Evolutionary conservation across 2,113 vertebrate species (phyloP), one percentile per base, ranked within the genome.

Genomic region (Cyprinodon variegatus): DNA sequence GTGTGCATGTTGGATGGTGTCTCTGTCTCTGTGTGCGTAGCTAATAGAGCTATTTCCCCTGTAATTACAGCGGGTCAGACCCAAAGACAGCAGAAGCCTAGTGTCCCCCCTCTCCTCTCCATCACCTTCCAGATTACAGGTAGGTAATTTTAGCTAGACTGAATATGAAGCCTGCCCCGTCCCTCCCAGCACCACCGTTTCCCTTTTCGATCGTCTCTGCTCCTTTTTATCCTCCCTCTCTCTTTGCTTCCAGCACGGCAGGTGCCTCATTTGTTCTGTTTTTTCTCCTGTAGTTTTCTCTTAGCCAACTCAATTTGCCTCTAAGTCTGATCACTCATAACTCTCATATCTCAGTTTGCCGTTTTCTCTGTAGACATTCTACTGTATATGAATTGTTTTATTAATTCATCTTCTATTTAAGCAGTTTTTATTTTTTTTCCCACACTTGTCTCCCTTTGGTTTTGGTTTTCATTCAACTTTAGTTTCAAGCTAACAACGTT

Each of bases 101-200:
- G 94, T 89, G 93, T 92, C 89, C 93, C 94, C 78, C 95, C 95
- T 86, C 95, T 96, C 83, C 94, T 97, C 83, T 96, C 95, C 66
- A 94, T 96, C 95, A 95, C 92, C 93, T 96, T 96, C 94, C 95
- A 97, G 94, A 96, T 96, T 89, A 95, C 95, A 96, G 95, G 95
- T 97, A 95, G 89, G 91, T 94, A 76, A 50, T 91, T 76, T 65
- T 80, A 81, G 88, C 70, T 74, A 79, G 83, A 81, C 64, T 75
- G 85, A 65, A 68, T 57, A 83, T 36, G 0, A 63, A 75, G 48
- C 74, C 46, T 11, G 40, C 36, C 20, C 50, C 36, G 68, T 5
- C 50, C 69, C 59, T 41, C 66, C 68, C 38, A 37, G 40, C 6
- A 37, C 48, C 29, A n/a, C 17, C 13, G n/a, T 29, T 66, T 29